Conservation (phyloP, 2,113 vertebrate species). For the Poecile atricapillus region DNA sequence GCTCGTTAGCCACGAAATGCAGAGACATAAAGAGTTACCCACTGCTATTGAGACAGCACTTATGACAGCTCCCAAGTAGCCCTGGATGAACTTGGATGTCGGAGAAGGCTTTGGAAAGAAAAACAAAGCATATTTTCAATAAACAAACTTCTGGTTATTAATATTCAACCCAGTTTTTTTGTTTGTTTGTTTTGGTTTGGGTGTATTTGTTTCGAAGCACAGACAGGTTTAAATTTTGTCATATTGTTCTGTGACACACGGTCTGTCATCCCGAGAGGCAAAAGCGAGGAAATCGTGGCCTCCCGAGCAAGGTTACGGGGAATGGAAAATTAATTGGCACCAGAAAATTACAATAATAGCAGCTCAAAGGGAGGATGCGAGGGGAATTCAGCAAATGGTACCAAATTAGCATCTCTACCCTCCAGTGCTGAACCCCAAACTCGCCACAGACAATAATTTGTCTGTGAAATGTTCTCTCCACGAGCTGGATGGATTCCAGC, state of each 20-base stretch:
- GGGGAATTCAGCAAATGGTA: neutral
- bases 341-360: neutral
- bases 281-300: neutral
- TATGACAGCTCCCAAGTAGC: slow-evolving; percentile 90
- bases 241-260: slow-evolving; percentile 20
- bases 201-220: neutral
- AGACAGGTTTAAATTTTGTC: slow-evolving; percentile 28
- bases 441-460: neutral
- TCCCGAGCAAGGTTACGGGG: neutral
- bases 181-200: neutral
- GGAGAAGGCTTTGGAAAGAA: slow-evolving; percentile 80
- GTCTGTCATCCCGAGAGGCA: slow-evolving; percentile 23
- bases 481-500: neutral
- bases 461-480: neutral
- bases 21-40: slow-evolving; percentile 70
- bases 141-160: slow-evolving; percentile 15
- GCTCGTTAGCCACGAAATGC: neutral
- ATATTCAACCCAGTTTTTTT: neutral
- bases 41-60: slow-evolving; percentile 94
- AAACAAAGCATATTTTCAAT: slow-evolving; percentile 36
- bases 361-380: neutral
- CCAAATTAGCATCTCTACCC: neutral
- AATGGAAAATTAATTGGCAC: slow-evolving; percentile 51
- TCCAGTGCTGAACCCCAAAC: neutral
- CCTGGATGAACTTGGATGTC: slow-evolving; percentile 86